Evolutionary conservation across 2,888 invertebrate genomes (phyloP).

Genomic region (Neoitamus cyanurus): DNA sequence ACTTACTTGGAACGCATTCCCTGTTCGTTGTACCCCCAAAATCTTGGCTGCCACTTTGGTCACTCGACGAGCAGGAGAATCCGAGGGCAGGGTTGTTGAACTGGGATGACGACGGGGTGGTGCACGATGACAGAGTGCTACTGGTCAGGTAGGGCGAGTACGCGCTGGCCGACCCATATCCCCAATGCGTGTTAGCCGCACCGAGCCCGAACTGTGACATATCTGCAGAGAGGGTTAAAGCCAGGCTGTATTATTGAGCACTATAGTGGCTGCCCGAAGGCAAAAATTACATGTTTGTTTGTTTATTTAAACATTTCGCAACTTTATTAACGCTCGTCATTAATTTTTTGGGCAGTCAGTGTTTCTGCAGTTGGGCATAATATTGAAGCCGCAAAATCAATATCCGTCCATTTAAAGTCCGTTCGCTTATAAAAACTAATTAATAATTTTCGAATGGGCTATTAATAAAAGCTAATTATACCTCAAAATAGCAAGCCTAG

Average conservation of each 20-base stretch:
- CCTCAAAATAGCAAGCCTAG: conserved; percentile 49
- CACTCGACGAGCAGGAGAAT: conserved; percentile 77
- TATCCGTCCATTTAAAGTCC: conserved; percentile 67
- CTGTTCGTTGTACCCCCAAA: conserved; percentile 72
- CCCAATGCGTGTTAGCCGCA: conserved; percentile 89
- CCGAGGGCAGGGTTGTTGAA: conserved; percentile 81
- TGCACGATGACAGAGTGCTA: conserved; percentile 78
- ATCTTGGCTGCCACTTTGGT: conserved; percentile 71
- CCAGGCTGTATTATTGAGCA: not conserved
- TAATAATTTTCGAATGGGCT: conserved; percentile 68
- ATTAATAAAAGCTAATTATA: conserved; percentile 68
- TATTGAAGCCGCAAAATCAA: conserved; percentile 66
- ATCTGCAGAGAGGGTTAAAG: conserved; percentile 67
- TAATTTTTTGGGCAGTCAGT: conserved; percentile 30
- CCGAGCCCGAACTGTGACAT: conserved; percentile 88
- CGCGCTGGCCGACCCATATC: conserved; percentile 85
- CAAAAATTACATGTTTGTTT: conserved; percentile 10
- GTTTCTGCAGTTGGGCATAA: conserved; percentile 39
- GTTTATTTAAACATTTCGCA: conserved; percentile 34
- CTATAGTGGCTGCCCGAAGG: not conserved
- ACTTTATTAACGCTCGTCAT: conserved; percentile 42
- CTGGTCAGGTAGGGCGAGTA: conserved; percentile 85
- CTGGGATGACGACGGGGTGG: conserved; percentile 76
- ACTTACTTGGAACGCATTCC: conserved; percentile 67
- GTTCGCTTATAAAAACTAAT: conserved; percentile 67